A percentile compares a stretch with the other conserved stretches of the same genome.
Evolutionary conservation across 1,140 invertebrate genomes (phyloP).

Genomic region (Saxidomus purpurata): DNA sequence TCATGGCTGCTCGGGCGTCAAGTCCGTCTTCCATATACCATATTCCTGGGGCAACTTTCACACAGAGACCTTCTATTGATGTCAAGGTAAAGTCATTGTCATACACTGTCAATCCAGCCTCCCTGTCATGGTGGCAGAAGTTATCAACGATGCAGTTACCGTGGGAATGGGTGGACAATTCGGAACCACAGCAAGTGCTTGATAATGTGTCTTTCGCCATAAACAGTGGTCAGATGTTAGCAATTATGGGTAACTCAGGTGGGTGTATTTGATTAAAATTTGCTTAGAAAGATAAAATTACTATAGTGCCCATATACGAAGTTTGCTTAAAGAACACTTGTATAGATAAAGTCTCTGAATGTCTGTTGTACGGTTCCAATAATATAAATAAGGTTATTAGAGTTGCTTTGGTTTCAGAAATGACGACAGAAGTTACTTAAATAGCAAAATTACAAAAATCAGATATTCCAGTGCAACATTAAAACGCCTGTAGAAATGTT

Average conservation of each 20-base stretch:
- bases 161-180: slow-evolving; percentile 76
- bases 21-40: slow-evolving; percentile 62
- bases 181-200: slow-evolving; percentile 73
- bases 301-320: no score
- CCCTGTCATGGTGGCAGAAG: slow-evolving; percentile 75
- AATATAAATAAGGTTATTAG: no score
- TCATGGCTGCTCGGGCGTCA: slow-evolving; percentile 32
- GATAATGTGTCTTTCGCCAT: slow-evolving; percentile 78
- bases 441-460: no score
- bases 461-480: no score
- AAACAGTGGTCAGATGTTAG: slow-evolving; percentile 81
- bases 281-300: no score
- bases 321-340: no score
- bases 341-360: no score
- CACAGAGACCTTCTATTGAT: slow-evolving; percentile 71
- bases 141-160: slow-evolving; percentile 76
- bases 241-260: slow-evolving; percentile 82
- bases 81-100: slow-evolving; percentile 66
- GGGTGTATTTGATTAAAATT: no score
- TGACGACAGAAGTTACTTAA: no score
- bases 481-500: no score
- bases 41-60: slow-evolving; percentile 46
- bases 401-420: no score
- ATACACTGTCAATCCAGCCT: slow-evolving; percentile 76
- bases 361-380: no score